Evolutionary conservation across 2,888 invertebrate species (phyloP).

Genomic region (Cactoblastis cactorum): DNA sequence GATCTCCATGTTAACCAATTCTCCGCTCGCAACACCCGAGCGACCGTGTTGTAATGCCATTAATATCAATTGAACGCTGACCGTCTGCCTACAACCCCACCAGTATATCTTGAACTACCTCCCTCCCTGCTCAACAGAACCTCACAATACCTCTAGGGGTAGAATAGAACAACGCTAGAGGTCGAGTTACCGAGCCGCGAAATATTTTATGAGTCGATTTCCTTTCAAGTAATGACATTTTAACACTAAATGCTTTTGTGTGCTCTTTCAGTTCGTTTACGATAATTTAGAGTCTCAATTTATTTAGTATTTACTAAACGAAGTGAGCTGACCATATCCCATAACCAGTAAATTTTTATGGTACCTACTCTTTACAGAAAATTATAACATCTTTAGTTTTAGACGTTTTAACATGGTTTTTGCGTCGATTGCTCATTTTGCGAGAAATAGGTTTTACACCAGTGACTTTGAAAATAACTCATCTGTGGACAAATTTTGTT

Average conservation of each 20-base stretch:
- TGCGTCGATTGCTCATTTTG: too few relatives aligned
- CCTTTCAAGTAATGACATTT: slow-evolving; percentile 63
- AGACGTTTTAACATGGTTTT: too few relatives aligned
- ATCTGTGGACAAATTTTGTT: too few relatives aligned
- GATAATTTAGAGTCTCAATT: slow-evolving; percentile 9
- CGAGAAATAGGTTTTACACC: too few relatives aligned
- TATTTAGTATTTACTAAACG: not conserved
- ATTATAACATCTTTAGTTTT: too few relatives aligned
- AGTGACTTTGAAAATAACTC: too few relatives aligned
- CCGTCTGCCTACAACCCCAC: slow-evolving; percentile 50
- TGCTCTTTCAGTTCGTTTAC: slow-evolving; percentile 18
- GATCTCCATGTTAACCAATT: slow-evolving; percentile 54
- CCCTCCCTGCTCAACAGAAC: slow-evolving; percentile 28
- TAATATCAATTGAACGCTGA: slow-evolving; percentile 75
- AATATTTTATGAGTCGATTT: slow-evolving; percentile 71
- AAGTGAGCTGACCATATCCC: too few relatives aligned
- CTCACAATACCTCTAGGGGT: slow-evolving; percentile 18
- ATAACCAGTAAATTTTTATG: not conserved
- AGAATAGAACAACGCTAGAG: slow-evolving; percentile 24
- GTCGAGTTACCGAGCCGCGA: slow-evolving; percentile 37
- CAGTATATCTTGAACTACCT: slow-evolving; percentile 38
- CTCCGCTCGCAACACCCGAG: slow-evolving; percentile 37
- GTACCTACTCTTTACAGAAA: too few relatives aligned
- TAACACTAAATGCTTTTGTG: slow-evolving; percentile 45
- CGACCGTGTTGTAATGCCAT: slow-evolving; percentile 67